Evolutionary conservation across 2,797 vertebrate species (phyloP), one percentile per base, ranked within the genome.

Genomic region (Acrossocheilus wenchowensis): DNA sequence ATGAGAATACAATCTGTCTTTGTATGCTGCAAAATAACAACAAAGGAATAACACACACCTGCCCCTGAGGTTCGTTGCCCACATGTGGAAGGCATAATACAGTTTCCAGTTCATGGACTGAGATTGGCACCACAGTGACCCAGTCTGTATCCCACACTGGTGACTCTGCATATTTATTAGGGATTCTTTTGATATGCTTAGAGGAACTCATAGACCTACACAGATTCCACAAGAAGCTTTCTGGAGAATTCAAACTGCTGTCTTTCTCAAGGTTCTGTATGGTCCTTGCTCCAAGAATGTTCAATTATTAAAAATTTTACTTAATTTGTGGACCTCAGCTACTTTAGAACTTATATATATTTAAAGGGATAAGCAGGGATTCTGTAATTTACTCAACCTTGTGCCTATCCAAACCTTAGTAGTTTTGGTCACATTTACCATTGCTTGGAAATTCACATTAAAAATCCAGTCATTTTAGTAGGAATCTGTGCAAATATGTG

Each of bases 21-120:
- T 80, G 84, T 80, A 26, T 71, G 54, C 39, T 17, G 39, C 26
- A 78, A 69, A 72, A 62, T 39, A 77, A 84, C 39, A 80, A 72
- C 84, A 62, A 79, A 71, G 36, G 14, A 73, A 85, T 64, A 60
- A 36, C 48, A 19, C 52, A 80, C 48, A 30, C 10, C n/a, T 71
- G 74, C 15, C 62, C 48, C 34, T 0, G 6, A 30, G 84, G 66
- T 60, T 45, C 34, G 23, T 41, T n/a, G 72, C 15, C 0, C 23
- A 8, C 73, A 84, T 52, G 52, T 68, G 73, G 50, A 57, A 85
- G 62, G 26, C 52, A 72, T 60, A 73, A 64, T 71, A 11, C 52
- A 8, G 68, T 72, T 86, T 85, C 64, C 74, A 84, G 83, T 78
- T 84, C 74, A 43, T 78, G 83, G 75, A 84, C 82, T 75, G 30